Conservation (phyloP, 2,113 vertebrate genomes). For the Cyphomyrus plagiostoma region DNA sequence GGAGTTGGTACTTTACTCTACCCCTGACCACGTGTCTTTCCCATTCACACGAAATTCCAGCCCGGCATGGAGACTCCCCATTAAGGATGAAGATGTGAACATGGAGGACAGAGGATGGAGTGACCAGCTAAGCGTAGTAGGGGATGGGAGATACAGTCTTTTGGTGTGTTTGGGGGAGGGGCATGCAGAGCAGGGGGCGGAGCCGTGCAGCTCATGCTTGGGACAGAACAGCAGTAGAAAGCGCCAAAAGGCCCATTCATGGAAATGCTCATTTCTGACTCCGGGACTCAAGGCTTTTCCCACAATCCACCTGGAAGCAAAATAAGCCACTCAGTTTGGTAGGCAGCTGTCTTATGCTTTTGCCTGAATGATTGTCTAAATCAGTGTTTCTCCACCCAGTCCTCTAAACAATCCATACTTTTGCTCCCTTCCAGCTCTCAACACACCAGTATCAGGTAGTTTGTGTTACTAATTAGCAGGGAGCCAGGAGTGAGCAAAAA, state of each 20-base stretch:
- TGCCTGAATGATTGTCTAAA: background rate
- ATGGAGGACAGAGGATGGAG: conserved; percentile 64
- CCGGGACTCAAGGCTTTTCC: background rate
- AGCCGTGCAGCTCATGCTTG: conserved; percentile 49
- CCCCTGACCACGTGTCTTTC: conserved; percentile 53
- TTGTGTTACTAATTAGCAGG: background rate
- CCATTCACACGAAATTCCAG: conserved; percentile 49
- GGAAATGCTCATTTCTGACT: conserved; percentile 38
- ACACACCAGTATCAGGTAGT: background rate
- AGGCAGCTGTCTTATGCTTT: background rate
- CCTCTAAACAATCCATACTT: background rate
- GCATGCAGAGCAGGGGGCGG: conserved; percentile 44
- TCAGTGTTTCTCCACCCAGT: background rate
- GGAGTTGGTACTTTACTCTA: background rate
- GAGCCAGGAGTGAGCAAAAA: background rate
- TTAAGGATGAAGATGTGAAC: conserved; percentile 64
- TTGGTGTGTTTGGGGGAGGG: conserved; percentile 39
- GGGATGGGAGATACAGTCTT: conserved; percentile 19
- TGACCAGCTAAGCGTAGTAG: conserved; percentile 54
- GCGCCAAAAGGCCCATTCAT: background rate
- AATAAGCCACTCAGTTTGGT: background rate
- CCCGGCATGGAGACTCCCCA: conserved; percentile 49
- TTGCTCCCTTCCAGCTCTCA: background rate
- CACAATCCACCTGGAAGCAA: background rate
- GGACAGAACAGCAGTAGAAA: conserved; percentile 41